These are phyloP conservation scores for Tholera decimalis DNA, from an alignment of 2,888 invertebrate species.

Conservation along the genomic window DNA sequence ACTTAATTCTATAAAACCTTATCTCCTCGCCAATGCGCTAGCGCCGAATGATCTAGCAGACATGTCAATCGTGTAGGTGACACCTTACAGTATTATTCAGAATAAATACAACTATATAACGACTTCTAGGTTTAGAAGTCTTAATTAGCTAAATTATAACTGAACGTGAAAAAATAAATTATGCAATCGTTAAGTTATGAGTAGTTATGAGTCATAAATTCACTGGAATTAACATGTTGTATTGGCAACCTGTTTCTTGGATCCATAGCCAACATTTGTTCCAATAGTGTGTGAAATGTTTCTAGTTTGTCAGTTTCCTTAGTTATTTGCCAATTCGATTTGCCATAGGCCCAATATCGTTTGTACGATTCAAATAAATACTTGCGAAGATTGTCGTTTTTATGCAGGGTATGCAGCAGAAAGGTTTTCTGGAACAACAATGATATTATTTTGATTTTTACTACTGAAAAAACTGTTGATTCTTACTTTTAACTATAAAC, in stretches of 20 bases:
- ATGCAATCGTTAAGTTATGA: slow-evolving; percentile 1
- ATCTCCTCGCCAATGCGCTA: too few relatives aligned
- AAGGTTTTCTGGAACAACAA: slow-evolving; percentile 62
- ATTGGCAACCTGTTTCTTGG: slow-evolving; percentile 74
- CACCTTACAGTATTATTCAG: neutral
- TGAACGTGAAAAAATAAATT: slow-evolving; percentile 2
- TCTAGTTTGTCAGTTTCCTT: slow-evolving; percentile 63
- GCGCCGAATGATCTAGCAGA: too few relatives aligned
- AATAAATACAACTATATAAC: too few relatives aligned
- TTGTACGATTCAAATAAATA: slow-evolving; percentile 59
- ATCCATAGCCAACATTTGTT: slow-evolving; percentile 75
- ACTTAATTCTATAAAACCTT: too few relatives aligned
- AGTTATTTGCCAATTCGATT: slow-evolving; percentile 27
- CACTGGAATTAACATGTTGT: slow-evolving; percentile 71
- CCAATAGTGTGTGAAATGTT: slow-evolving; percentile 65
- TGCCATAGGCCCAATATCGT: slow-evolving; percentile 49
- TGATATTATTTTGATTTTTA: neutral
- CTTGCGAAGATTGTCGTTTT: slow-evolving; percentile 49
- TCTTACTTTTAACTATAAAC: too few relatives aligned
- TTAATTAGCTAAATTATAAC: neutral
- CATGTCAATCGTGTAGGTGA: neutral
- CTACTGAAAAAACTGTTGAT: too few relatives aligned
- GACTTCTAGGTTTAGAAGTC: neutral
- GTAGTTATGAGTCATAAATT: slow-evolving; percentile 70
- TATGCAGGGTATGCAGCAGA: slow-evolving; percentile 47